phyloP scores from a whole-genome alignment of 2,113 vertebrate species.

The Sebastes fasciatus region DNA sequence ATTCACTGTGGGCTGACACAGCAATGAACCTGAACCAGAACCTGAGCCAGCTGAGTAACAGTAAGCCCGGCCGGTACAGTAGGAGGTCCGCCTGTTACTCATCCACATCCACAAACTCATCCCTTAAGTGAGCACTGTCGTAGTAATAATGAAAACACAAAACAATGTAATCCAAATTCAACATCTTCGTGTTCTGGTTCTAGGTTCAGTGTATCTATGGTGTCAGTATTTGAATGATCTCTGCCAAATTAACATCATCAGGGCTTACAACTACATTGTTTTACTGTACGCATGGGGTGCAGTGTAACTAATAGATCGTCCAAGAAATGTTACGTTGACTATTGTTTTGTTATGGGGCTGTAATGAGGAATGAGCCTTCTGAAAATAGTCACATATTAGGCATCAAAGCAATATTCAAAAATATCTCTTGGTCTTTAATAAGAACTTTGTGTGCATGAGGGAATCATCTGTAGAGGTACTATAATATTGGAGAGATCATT shows the following conservation, averaged over 20 bases:
- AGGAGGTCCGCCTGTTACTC: conserved; percentile 41
- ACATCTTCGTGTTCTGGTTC: background rate
- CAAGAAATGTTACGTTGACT: background rate
- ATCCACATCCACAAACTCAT: conserved; percentile 16
- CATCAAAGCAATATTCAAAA: background rate
- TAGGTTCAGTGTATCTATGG: background rate
- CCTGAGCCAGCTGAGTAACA: conserved; percentile 65
- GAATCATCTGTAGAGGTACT: background rate
- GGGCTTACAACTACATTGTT: background rate
- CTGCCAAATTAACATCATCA: background rate
- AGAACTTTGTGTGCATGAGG: background rate
- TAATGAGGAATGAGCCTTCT: background rate
- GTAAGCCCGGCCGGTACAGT: conserved; percentile 36
- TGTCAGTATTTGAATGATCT: background rate
- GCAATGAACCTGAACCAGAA: conserved; percentile 66
- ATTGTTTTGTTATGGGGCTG: background rate
- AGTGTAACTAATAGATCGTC: background rate
- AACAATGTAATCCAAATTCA: background rate
- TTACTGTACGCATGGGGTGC: background rate
- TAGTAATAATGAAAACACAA: background rate
- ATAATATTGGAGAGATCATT: background rate
- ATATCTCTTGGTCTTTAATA: background rate
- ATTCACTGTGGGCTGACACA: conserved; percentile 43
- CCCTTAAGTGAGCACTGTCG: background rate
- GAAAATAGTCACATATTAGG: background rate